These are phyloP conservation scores for Egretta garzetta DNA, from an alignment of 2,113 vertebrate species.

Conservation along the genomic window DNA sequence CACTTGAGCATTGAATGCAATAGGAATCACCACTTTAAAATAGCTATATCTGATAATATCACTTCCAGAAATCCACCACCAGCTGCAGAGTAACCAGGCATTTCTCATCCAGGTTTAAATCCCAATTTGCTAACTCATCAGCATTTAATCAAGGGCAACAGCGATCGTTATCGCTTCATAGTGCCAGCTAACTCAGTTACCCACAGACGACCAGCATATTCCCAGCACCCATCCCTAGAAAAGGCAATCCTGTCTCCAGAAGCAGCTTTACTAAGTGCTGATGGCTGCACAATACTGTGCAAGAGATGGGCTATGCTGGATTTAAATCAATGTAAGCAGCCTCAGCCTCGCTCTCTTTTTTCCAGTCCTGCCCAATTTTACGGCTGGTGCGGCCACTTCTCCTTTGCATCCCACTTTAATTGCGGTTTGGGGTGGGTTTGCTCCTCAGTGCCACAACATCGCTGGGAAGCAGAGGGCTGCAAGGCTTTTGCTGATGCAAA, in stretches of 20 bases:
- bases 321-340: not conserved
- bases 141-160: not conserved
- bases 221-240: not conserved
- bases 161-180: not conserved
- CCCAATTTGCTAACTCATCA: slow-evolving; percentile 28
- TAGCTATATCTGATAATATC: not conserved
- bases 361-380: not conserved
- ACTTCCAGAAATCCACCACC: not conserved
- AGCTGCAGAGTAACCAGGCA: not conserved
- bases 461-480: not conserved
- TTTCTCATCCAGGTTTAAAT: not conserved
- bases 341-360: not conserved
- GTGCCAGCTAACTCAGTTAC: not conserved
- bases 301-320: rapidly evolving
- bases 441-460: rapidly evolving
- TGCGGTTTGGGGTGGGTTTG: not conserved
- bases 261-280: not conserved
- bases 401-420: rapidly evolving
- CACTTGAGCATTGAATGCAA: rapidly evolving
- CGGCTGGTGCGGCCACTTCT: rapidly evolving
- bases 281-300: rapidly evolving
- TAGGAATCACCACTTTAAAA: not conserved
- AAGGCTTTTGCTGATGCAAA: not conserved
- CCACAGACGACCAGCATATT: not conserved
- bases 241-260: not conserved